A percentile compares a stretch with the other conserved stretches of the same genome.
Evolutionary conservation across 2,888 invertebrate species (phyloP).

Genomic region (Nycteola revayana): DNA sequence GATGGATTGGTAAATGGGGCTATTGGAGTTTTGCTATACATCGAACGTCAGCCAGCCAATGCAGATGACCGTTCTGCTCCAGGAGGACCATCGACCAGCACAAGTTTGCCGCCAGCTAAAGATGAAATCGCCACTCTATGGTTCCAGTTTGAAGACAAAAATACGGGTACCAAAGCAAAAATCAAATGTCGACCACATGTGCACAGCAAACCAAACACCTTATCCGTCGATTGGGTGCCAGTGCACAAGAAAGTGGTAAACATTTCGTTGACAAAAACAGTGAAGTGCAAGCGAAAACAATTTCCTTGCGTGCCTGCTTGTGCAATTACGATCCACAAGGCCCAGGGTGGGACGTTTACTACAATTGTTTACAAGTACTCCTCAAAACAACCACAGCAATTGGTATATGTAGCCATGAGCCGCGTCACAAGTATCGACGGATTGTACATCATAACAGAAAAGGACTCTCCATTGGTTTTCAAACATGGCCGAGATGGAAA

Average conservation of each 20-base stretch:
- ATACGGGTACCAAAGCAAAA: too few relatives aligned
- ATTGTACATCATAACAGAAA: constrained; percentile 5
- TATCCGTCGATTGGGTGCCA: too few relatives aligned
- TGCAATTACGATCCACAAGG: constrained; percentile 26
- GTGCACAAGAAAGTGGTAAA: constrained; percentile 2
- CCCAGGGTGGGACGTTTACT: constrained; percentile 32
- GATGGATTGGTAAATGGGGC: constrained; percentile 24
- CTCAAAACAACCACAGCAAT: constrained; percentile 1
- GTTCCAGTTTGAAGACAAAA: too few relatives aligned
- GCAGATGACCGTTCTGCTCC: too few relatives aligned
- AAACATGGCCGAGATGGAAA: constrained; percentile 5
- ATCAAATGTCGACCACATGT: too few relatives aligned
- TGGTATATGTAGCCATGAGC: constrained; percentile 34
- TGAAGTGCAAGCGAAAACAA: constrained; percentile 9
- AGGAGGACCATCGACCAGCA: neutral
- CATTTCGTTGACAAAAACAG: neutral
- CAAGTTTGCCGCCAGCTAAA: neutral
- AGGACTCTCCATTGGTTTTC: constrained; percentile 6
- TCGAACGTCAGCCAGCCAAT: constrained; percentile 1
- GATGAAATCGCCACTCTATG: too few relatives aligned
- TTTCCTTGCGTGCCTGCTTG: constrained; percentile 12
- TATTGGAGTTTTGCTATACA: constrained; percentile 19
- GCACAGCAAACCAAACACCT: constrained; percentile 1
- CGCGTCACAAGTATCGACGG: constrained; percentile 25
- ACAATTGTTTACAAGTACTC: constrained; percentile 3